Conservation (phyloP, 2,888 invertebrate species). For the Troides aeacus region DNA sequence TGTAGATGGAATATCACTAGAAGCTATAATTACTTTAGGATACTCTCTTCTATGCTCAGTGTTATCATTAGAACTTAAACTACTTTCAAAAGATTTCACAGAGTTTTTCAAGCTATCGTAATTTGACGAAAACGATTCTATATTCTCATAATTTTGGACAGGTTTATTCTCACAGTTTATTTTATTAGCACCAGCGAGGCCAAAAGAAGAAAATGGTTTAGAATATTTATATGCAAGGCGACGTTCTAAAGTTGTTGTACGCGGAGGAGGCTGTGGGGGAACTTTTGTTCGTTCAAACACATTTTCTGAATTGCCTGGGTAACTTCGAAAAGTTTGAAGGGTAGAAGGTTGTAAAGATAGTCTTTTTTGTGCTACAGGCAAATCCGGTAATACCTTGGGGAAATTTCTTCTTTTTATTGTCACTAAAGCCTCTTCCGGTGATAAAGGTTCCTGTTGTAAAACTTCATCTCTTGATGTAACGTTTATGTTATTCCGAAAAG, state of each 20-base stretch:
- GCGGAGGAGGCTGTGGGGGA: conserved; percentile 87
- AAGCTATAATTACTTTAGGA: conserved; percentile 77
- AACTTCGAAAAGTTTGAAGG: conserved; percentile 65
- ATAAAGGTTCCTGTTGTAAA: conserved; percentile 62
- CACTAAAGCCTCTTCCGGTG: conserved; percentile 85
- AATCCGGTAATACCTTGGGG: conserved; percentile 92
- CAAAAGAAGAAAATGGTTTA: conserved; percentile 66
- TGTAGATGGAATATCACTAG: conserved; percentile 64
- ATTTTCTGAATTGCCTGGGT: conserved; percentile 51
- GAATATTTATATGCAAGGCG: conserved; percentile 70
- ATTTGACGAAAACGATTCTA: conserved; percentile 33
- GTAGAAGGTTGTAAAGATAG: conserved; percentile 82
- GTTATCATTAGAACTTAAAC: conserved; percentile 35
- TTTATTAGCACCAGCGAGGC: conserved; percentile 40
- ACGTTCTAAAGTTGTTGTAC: conserved; percentile 85
- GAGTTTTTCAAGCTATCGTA: conserved; percentile 5
- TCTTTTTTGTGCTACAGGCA: conserved; percentile 81
- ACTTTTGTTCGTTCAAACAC: conserved; percentile 63
- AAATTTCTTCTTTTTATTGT: conserved; percentile 89
- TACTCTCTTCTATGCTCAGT: conserved; percentile 51
- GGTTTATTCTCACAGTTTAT: conserved; percentile 46
- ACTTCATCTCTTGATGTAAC: conserved; percentile 86
- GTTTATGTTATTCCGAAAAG: conserved; percentile 83
- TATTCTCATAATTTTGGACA: conserved; percentile 64
- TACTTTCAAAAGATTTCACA: conserved; percentile 52